These are phyloP conservation scores for Xenopus petersii DNA, from an alignment of 2,797 vertebrate genomes.

Conservation along the genomic window DNA sequence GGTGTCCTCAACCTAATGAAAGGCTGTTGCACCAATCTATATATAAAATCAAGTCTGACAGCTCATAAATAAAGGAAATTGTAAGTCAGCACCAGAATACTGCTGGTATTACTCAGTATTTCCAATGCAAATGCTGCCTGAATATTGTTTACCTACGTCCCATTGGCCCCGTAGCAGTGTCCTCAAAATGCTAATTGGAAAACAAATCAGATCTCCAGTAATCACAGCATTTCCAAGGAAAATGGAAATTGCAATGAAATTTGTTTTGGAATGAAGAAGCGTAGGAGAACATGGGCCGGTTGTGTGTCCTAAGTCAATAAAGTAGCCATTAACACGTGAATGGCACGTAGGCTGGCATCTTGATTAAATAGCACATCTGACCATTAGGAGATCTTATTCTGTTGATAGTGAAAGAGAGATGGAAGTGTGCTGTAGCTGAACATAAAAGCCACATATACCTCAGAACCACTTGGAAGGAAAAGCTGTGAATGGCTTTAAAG, in stretches of 20 bases:
- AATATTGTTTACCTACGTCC: conserved; percentile 28
- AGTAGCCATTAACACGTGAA: background rate
- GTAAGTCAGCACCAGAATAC: background rate
- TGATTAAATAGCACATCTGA: no score
- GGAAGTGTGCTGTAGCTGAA: no score
- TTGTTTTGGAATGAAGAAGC: conserved; percentile 14
- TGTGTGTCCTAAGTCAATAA: no score
- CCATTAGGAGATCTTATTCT: no score
- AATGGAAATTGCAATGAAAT: conserved; percentile 6
- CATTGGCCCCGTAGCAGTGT: conserved; percentile 23
- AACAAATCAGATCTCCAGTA: conserved; percentile 36
- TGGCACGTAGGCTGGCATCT: background rate
- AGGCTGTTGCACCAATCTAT: background rate
- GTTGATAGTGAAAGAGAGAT: no score
- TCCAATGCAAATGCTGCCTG: conserved; percentile 47
- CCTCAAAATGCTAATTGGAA: conserved; percentile 41
- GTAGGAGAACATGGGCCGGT: background rate
- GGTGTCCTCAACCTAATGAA: background rate
- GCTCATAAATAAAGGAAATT: conserved; percentile 13
- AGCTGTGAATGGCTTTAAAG: no score
- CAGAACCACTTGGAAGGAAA: no score
- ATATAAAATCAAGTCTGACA: conserved; percentile 2
- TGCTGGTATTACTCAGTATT: conserved; percentile 30
- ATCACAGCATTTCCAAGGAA: conserved; percentile 28
- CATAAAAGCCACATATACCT: no score